phyloP scores from a whole-genome alignment of 1,140 invertebrate genomes.

The Amphibalanus amphitrite region DNA sequence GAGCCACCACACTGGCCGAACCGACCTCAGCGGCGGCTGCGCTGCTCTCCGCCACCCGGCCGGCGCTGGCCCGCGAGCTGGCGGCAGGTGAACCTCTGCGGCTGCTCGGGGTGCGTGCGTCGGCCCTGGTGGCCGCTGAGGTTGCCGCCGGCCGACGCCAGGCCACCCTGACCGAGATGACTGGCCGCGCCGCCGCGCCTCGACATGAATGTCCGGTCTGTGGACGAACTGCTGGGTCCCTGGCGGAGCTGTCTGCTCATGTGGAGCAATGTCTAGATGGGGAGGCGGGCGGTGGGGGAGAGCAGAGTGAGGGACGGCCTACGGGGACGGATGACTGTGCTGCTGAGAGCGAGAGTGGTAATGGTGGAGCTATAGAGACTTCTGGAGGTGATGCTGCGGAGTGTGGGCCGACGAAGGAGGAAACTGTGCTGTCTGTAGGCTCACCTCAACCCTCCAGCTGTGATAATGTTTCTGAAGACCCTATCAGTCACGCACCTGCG shows the following conservation, averaged over 20 bases:
- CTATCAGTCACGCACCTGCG: no score
- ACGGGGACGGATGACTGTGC: no score
- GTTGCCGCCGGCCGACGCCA: background rate
- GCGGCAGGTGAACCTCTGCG: slow-evolving; percentile 25
- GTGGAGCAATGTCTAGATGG: background rate
- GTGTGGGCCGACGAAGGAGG: background rate
- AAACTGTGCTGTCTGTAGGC: no score
- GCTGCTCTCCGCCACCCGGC: slow-evolving; percentile 27
- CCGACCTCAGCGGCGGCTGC: slow-evolving; percentile 25
- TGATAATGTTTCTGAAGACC: no score
- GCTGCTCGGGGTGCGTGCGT: slow-evolving; percentile 31
- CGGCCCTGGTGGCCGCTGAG: slow-evolving; percentile 16
- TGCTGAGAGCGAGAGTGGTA: no score
- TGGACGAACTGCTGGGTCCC: background rate
- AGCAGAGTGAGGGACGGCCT: background rate
- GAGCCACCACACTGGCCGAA: slow-evolving; percentile 25
- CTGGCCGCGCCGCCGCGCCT: no score
- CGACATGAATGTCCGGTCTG: background rate
- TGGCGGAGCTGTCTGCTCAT: background rate
- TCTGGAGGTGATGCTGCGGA: no score
- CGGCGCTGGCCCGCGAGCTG: slow-evolving; percentile 28
- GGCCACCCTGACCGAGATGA: background rate
- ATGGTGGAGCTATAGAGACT: no score
- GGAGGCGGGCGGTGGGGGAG: background rate
- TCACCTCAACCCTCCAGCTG: no score